These are phyloP conservation scores for Vireo griseus DNA, from an alignment of 2,797 vertebrate genomes.

Conservation along the genomic window DNA sequence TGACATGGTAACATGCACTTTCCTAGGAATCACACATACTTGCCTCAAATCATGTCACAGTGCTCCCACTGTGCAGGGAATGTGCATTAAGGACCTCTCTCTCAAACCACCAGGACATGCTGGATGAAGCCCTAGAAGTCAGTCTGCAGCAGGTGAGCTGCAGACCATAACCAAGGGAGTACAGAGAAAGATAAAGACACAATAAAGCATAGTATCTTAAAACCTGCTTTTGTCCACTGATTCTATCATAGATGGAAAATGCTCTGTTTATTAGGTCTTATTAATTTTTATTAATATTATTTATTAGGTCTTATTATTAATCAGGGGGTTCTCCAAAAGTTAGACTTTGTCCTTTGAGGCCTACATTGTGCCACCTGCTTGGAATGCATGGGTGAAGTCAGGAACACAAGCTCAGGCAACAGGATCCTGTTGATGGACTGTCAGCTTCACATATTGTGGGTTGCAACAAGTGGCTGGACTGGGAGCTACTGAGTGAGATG, in stretches of 20 bases:
- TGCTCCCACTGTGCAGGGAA: background rate
- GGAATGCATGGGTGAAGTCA: background rate
- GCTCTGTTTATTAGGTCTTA: background rate
- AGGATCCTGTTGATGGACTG: background rate
- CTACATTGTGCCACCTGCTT: background rate
- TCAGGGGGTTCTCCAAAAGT: background rate
- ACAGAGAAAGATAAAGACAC: background rate
- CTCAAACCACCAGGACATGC: background rate
- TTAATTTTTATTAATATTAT: too few species aligned
- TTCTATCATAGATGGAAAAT: background rate
- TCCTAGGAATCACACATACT: background rate
- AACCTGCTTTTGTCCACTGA: background rate
- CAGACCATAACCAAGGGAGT: background rate
- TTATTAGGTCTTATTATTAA: too few species aligned
- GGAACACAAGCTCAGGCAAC: background rate
- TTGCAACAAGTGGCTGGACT: background rate
- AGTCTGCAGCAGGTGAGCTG: background rate
- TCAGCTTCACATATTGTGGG: background rate
- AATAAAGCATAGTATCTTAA: background rate
- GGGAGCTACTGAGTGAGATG: background rate
- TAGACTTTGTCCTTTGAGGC: background rate
- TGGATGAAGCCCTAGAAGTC: background rate
- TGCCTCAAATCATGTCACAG: background rate
- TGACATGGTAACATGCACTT: background rate
- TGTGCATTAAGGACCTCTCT: background rate